phyloP scores from a whole-genome alignment of 2,113 vertebrate genomes.

The Lycaon pictus region DNA sequence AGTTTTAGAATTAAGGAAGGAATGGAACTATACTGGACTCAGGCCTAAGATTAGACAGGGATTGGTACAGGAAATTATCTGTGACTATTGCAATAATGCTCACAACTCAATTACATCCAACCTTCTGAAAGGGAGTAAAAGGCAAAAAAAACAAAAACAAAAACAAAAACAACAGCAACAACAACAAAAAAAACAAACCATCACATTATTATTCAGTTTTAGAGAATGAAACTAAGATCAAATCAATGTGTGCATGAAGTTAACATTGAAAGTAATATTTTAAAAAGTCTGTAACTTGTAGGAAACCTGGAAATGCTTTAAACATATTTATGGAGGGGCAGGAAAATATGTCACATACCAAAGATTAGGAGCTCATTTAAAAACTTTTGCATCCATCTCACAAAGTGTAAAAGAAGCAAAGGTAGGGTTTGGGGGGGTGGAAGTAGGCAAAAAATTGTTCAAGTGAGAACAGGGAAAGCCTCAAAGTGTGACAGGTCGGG shows the following conservation, averaged over 20 bases:
- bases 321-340: slow-evolving; percentile 48
- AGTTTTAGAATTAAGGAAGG: slow-evolving; percentile 49
- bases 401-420: slow-evolving; percentile 72
- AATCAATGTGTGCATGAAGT: slow-evolving; percentile 57
- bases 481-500: slow-evolving; percentile 78
- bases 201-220: slow-evolving; percentile 55
- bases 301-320: slow-evolving; percentile 68
- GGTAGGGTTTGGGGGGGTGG: neutral
- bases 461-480: slow-evolving; percentile 56
- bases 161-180: neutral
- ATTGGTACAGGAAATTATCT: slow-evolving; percentile 29
- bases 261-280: slow-evolving; percentile 70
- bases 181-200: neutral
- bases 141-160: neutral
- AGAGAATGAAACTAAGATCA: slow-evolving; percentile 59
- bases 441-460: slow-evolving; percentile 65
- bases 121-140: slow-evolving; percentile 47
- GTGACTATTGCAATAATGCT: neutral
- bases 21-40: slow-evolving; percentile 41
- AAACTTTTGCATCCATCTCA: slow-evolving; percentile 72
- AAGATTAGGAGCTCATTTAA: slow-evolving; percentile 63
- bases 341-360: slow-evolving; percentile 69
- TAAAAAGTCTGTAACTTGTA: slow-evolving; percentile 51
- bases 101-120: slow-evolving; percentile 24
- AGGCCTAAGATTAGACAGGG: neutral